These are phyloP conservation scores for Lasioglossum baleicum DNA, from an alignment of 1,140 invertebrate species.

Conservation along the genomic window DNA sequence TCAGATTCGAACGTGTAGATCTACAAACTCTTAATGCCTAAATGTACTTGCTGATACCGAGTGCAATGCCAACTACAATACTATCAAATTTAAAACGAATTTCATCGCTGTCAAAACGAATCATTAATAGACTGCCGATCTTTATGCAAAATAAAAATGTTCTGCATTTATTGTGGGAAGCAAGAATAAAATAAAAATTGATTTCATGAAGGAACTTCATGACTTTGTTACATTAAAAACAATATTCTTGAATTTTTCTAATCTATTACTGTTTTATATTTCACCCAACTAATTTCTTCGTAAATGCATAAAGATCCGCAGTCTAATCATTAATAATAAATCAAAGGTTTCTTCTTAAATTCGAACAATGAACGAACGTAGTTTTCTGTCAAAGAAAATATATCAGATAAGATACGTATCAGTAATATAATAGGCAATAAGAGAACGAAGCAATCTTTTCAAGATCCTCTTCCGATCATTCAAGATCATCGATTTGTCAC, in stretches of 20 bases:
- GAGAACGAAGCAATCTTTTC: conserved; percentile 17
- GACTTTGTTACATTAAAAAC: no score
- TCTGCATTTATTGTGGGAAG: no score
- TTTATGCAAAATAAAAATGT: no score
- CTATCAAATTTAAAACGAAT: conserved; percentile 26
- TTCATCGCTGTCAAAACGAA: conserved; percentile 11
- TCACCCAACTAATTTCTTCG: no score
- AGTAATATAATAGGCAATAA: conserved; percentile 44
- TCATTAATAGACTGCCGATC: background rate
- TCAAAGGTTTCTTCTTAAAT: conserved; percentile 39
- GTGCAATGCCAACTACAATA: background rate
- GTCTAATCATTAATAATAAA: conserved; percentile 5
- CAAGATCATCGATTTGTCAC: background rate
- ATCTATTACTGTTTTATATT: no score
- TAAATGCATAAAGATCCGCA: no score
- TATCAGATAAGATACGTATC: conserved; percentile 45
- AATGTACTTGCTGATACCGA: conserved; percentile 24
- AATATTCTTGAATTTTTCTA: no score
- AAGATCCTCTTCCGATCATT: conserved; percentile 40
- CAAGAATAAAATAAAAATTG: no score
- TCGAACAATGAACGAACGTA: conserved; percentile 9
- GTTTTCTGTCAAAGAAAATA: conserved; percentile 8
- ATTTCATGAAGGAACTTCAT: no score
- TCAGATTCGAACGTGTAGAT: conserved; percentile 73
- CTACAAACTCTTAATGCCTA: conserved; percentile 45